Evolutionary conservation across 2,113 vertebrate genomes (phyloP).

Genomic region (Cyprinodon variegatus): DNA sequence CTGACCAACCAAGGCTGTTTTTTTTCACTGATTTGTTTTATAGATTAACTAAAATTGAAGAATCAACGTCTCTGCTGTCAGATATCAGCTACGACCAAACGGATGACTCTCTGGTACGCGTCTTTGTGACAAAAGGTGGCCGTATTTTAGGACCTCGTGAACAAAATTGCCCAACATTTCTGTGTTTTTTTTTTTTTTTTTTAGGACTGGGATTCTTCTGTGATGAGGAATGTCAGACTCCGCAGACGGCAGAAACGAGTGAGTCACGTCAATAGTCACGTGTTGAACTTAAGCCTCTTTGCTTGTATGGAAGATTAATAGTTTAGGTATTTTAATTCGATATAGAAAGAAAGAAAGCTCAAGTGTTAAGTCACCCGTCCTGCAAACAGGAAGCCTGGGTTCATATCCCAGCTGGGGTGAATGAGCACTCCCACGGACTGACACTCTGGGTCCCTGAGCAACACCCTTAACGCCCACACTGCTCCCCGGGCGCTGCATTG

Average conservation of each 20-base stretch:
- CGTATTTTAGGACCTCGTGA: neutral
- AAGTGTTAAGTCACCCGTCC: no score
- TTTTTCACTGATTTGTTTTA: conserved; percentile 3
- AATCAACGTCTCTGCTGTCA: conserved; percentile 92
- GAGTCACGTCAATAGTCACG: conserved; percentile 29
- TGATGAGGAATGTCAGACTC: conserved; percentile 84
- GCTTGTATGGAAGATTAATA: neutral
- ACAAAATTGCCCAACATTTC: neutral
- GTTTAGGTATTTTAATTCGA: neutral
- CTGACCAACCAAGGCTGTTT: no score
- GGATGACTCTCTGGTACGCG: conserved; percentile 90
- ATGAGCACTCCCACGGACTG: no score
- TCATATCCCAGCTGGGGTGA: no score
- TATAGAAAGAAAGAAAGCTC: no score
- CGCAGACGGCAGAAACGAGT: conserved; percentile 92
- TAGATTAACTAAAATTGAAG: conserved; percentile 91
- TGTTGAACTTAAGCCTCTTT: neutral
- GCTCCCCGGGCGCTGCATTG: no score
- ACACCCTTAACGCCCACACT: no score
- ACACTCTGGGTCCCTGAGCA: no score
- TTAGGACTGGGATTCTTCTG: conserved; percentile 92
- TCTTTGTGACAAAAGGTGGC: neutral
- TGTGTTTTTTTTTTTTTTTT: neutral
- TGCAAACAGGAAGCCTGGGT: no score
- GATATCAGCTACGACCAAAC: conserved; percentile 98